Conservation (phyloP, 2,888 invertebrate species). For the Seladonia tumulorum region DNA sequence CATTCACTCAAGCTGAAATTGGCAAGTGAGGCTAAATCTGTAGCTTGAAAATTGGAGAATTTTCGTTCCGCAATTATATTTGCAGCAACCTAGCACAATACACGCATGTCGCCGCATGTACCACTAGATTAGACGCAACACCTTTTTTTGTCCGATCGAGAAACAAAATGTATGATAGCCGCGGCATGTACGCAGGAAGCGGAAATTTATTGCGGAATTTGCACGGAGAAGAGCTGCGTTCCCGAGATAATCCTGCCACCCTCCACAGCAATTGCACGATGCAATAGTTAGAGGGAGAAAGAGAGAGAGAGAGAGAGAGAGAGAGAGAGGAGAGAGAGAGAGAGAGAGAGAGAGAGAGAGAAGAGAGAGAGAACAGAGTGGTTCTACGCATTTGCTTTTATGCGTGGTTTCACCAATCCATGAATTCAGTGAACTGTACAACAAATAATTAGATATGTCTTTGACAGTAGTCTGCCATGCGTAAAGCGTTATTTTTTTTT, state of each 20-base stretch:
- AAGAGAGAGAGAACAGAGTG: not conserved
- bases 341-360: not conserved
- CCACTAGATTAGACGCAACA: slow-evolving; percentile 47
- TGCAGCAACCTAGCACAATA: too few relatives aligned
- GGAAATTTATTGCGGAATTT: slow-evolving; percentile 69
- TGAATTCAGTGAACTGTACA: not conserved
- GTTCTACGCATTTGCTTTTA: not conserved
- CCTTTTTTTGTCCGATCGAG: slow-evolving; percentile 1
- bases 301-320: not conserved
- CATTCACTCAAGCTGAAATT: too few relatives aligned
- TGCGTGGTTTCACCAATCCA: not conserved
- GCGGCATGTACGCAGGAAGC: slow-evolving; percentile 49
- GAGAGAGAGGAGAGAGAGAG: not conserved
- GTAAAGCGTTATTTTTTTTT: not conserved
- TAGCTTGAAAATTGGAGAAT: too few relatives aligned
- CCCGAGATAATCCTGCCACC: slow-evolving; percentile 54
- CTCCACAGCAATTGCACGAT: not conserved
- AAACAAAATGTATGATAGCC: slow-evolving; percentile 30
- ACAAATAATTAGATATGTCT: slow-evolving; percentile 2
- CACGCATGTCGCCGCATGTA: not conserved
- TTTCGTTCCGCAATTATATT: too few relatives aligned
- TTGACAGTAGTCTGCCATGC: not conserved
- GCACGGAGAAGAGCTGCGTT: slow-evolving; percentile 57
- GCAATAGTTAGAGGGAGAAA: slow-evolving; percentile 14
- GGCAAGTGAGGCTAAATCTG: too few relatives aligned